Percentiles rank a stretch among this genome's conserved stretches.
phyloP scores from a whole-genome alignment of 2,113 vertebrate genomes.

The Petaurus breviceps region DNA sequence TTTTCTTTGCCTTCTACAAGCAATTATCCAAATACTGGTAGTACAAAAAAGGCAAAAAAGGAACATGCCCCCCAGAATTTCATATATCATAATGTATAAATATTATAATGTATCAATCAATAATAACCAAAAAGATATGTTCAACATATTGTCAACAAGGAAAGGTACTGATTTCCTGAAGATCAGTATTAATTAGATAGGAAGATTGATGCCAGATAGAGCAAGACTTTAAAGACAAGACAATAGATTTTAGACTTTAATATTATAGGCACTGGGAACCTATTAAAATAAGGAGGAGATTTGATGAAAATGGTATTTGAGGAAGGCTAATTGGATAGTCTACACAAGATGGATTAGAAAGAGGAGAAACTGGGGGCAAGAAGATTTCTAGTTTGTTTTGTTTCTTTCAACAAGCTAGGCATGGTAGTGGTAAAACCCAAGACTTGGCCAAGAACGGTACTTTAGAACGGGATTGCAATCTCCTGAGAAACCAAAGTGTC shows the following conservation, averaged over 20 bases:
- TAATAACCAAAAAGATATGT: neutral
- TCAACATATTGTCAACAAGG: neutral
- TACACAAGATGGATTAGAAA: neutral
- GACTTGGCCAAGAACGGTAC: neutral
- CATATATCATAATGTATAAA: too few relatives aligned
- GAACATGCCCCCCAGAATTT: neutral
- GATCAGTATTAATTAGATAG: neutral
- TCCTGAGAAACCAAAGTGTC: neutral
- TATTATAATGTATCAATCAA: neutral
- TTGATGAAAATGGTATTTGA: neutral
- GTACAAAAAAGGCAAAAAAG: neutral
- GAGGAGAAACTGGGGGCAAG: neutral
- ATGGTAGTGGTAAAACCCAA: neutral
- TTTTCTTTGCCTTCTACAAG: neutral
- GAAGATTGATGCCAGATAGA: neutral
- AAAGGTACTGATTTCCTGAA: neutral
- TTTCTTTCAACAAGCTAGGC: neutral
- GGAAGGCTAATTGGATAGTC: neutral
- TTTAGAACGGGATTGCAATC: neutral
- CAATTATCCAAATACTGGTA: neutral
- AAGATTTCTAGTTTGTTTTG: neutral
- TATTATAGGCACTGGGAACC: neutral
- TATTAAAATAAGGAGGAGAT: neutral
- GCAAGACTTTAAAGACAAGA: neutral
- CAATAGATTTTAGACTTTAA: neutral